phyloP scores from a whole-genome alignment of 2,113 vertebrate species.

The Rallus limicola region DNA sequence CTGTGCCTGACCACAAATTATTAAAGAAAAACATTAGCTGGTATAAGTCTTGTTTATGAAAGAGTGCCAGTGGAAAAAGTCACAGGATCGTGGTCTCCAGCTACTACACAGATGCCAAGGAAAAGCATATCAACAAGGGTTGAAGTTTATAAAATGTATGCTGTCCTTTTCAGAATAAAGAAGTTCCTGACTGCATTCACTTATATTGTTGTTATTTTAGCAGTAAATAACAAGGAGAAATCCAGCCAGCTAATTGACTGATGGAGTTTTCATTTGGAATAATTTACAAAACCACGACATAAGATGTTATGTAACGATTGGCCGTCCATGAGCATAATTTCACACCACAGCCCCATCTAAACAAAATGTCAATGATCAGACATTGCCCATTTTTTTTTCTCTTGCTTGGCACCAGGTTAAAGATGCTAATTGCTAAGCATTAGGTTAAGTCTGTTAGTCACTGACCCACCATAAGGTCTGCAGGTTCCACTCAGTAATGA shows the following conservation, averaged over 20 bases:
- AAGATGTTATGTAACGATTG: background rate
- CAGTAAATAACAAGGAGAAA: conserved; percentile 11
- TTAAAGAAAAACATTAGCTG: conserved; percentile 53
- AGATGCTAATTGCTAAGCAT: background rate
- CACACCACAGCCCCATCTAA: background rate
- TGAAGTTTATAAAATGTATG: conserved; percentile 8
- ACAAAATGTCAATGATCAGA: background rate
- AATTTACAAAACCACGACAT: background rate
- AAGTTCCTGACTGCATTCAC: background rate
- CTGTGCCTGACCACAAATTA: conserved; percentile 45
- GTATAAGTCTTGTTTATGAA: conserved; percentile 45
- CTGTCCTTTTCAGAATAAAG: background rate
- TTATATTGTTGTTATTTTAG: conserved; percentile 36
- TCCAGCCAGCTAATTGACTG: background rate
- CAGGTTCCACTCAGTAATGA: background rate
- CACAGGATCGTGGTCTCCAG: background rate
- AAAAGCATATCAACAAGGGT: conserved; percentile 4
- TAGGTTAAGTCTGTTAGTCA: background rate
- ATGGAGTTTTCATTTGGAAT: background rate
- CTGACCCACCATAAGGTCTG: background rate
- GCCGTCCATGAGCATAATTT: background rate
- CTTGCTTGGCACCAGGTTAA: background rate
- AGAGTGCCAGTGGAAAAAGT: conserved; percentile 44
- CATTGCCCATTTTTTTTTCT: background rate
- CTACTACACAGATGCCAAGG: conserved; percentile 25